phyloP scores from a whole-genome alignment of 2,113 vertebrate species.

The Crotalus horridus region DNA sequence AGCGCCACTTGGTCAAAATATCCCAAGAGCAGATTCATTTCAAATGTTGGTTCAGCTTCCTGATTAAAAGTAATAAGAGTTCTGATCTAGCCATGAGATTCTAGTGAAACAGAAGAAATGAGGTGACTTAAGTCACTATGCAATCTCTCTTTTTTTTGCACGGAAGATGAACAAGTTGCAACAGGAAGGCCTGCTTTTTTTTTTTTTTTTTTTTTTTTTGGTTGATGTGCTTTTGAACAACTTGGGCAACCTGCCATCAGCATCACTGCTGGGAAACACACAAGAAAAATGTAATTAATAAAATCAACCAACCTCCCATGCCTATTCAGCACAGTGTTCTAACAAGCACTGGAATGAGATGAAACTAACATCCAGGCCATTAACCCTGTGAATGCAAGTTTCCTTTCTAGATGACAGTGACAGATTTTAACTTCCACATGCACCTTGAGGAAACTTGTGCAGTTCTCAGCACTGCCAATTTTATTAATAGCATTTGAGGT shows the following conservation, averaged over 20 bases:
- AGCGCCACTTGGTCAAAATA: slow-evolving; percentile 2
- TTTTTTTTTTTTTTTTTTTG: slow-evolving; percentile 27
- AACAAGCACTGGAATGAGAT: slow-evolving; percentile 31
- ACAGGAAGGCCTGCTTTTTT: slow-evolving; percentile 46
- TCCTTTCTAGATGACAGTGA: neutral
- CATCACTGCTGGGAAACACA: slow-evolving; percentile 9
- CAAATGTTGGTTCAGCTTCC: neutral
- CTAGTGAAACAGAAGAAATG: neutral
- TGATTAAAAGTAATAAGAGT: neutral
- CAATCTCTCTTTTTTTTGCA: slow-evolving; percentile 1
- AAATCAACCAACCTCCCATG: slow-evolving; percentile 21
- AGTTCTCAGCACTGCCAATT: neutral
- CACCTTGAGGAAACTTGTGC: neutral
- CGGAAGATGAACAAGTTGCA: slow-evolving; percentile 41
- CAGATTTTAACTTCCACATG: neutral
- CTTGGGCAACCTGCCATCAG: slow-evolving; percentile 3
- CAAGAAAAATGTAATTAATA: slow-evolving; percentile 24
- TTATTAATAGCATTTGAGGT: neutral
- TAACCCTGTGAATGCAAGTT: accelerated
- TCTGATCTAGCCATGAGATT: neutral
- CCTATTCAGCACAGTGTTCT: slow-evolving; percentile 37
- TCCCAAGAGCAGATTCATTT: neutral
- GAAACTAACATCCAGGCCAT: neutral
- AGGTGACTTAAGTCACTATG: neutral
- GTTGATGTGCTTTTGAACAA: slow-evolving; percentile 18